Evolutionary conservation across 2,888 invertebrate species (phyloP).

Genomic region (Temnothorax ravouxi): DNA sequence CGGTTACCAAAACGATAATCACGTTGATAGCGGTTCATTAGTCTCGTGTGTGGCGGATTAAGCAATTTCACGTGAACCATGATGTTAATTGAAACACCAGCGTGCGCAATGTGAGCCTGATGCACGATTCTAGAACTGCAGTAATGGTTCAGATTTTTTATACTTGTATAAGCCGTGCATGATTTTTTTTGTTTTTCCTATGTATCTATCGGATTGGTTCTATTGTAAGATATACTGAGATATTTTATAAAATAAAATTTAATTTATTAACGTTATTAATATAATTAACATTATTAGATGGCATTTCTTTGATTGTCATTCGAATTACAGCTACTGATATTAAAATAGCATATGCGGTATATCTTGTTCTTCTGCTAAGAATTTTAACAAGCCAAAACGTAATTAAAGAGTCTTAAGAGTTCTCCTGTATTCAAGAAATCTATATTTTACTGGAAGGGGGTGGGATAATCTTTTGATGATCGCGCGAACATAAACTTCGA

Average conservation of each 20-base stretch:
- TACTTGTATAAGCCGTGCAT: background rate
- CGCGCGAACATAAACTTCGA: constrained; percentile 40
- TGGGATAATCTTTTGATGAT: constrained; percentile 14
- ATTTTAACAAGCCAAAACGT: background rate
- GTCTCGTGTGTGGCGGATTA: constrained; percentile 63
- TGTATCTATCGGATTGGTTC: background rate
- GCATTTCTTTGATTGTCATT: background rate
- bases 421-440: constrained; percentile 2
- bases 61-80: constrained; percentile 75
- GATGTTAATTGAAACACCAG: constrained; percentile 78
- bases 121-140: constrained; percentile 2
- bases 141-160: constrained; percentile 15
- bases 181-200: no score
- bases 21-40: constrained; percentile 63
- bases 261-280: no score
- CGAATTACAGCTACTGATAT: background rate
- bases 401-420: constrained; percentile 19
- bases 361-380: background rate
- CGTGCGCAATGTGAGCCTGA: constrained; percentile 61
- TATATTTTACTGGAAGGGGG: background rate
- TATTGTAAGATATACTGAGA: background rate
- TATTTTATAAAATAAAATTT: background rate
- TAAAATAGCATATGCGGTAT: background rate
- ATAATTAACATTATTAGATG: background rate
- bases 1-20: constrained; percentile 57